Base-by-base conservation (phyloP, 2,888 invertebrate genomes). In the Scelioninae gen. 2 region DNA sequence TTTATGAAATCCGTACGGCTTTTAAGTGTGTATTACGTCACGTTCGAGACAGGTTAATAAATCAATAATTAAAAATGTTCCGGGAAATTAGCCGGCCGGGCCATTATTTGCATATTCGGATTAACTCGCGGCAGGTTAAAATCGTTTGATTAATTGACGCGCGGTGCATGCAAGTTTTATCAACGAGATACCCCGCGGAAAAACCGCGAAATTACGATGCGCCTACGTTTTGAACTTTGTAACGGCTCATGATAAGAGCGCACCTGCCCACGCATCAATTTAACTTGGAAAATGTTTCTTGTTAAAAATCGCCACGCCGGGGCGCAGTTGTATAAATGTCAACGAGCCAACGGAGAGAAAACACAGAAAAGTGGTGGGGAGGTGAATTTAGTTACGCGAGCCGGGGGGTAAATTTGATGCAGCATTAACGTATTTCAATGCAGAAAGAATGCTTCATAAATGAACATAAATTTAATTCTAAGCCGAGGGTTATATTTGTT, bases 21-120 rank as follows among this genome's bases (percentile, higher is more conserved):
- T n/a, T 5, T 11, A 48, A 15, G 48, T 52, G 50, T 28, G 39
- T 48, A 41, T 31, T 33, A 43, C 52, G 39, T 61, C 39, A 61
- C 48, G 48, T 39, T 39, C 39, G 9, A 15, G 58, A 46, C 60
- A 60, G 15, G 13, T 41, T 31, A 50, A 50, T 50, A 63, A 61
- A 61, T 46, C 46, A 46, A 37, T 45, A 28, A 28, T 19, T 25
- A 19, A 10, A 53, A 53, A 39, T 39, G n/a, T n/a, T n/a, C 5
- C 5, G 16, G 7, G 15, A 16, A 41, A n/a, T n/a, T n/a, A n/a
- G n/a, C n/a, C n/a, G n/a, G n/a, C n/a, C n/a, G n/a, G n/a, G 18
- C 7, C 16, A 7, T 15, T 31, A 52, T 22, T 45, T 22, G 9
- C 1, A 18, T 33, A 18, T 50, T 18, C 6, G 15, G 15, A 48